These are phyloP conservation scores for Dastarcus helophoroides DNA, from an alignment of 2,888 invertebrate species.

Conservation along the genomic window DNA sequence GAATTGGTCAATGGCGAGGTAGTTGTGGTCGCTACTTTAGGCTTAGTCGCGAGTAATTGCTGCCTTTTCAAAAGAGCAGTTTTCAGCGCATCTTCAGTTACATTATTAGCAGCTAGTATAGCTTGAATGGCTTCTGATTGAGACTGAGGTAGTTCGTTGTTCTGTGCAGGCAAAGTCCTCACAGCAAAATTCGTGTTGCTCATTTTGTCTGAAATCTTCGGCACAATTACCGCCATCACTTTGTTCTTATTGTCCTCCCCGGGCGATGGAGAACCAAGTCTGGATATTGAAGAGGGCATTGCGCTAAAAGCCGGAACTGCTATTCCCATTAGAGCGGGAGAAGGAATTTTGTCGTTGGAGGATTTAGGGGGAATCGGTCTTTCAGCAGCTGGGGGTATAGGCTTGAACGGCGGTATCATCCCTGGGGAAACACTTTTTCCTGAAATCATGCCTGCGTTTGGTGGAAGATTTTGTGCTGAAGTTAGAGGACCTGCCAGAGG, in stretches of 20 bases:
- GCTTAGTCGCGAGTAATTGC: conserved; percentile 38
- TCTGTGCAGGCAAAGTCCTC: conserved; percentile 25
- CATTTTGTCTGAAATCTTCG: conserved; percentile 23
- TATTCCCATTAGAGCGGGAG: conserved; percentile 37
- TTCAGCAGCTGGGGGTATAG: conserved; percentile 54
- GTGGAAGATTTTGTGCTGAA: too few relatives aligned
- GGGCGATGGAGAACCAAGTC: conserved; percentile 37
- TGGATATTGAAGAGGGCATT: conserved; percentile 45
- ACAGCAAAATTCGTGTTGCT: conserved; percentile 27
- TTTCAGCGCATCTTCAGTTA: conserved; percentile 66
- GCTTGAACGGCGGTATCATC: conserved; percentile 71
- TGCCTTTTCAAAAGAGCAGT: conserved; percentile 61
- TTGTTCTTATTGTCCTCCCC: conserved; percentile 19
- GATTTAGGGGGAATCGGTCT: conserved; percentile 32
- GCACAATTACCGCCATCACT: conserved; percentile 28
- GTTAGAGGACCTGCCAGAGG: too few relatives aligned
- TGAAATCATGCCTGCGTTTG: too few relatives aligned
- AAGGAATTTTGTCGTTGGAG: conserved; percentile 15
- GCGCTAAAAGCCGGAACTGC: conserved; percentile 44
- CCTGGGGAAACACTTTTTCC: too few relatives aligned
- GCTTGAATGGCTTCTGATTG: conserved; percentile 26
- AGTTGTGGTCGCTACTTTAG: conserved; percentile 37
- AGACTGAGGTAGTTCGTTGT: conserved; percentile 20
- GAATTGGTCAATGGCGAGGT: conserved; percentile 37
- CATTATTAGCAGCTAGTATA: conserved; percentile 50